phyloP scores from a whole-genome alignment of 1,140 invertebrate genomes.

The Luehdorfia chinensis region DNA sequence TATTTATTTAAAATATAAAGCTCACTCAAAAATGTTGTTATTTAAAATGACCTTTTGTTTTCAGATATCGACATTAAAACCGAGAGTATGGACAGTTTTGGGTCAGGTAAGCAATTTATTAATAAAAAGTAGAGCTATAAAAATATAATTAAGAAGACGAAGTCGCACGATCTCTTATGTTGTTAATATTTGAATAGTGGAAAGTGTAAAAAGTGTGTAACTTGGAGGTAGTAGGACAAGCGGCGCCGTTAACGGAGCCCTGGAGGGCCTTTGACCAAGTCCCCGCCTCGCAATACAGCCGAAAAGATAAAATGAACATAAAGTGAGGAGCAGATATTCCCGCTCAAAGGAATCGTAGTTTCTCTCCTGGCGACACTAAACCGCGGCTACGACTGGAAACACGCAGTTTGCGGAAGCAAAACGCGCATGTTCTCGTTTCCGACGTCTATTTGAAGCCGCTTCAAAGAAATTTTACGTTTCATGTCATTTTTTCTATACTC shows the following conservation, averaged over 20 bases:
- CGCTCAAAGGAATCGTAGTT: constrained; percentile 68
- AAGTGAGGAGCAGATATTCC: constrained; percentile 69
- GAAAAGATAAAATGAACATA: constrained; percentile 76
- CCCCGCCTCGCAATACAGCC: constrained; percentile 66
- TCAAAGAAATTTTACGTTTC: constrained; percentile 1
- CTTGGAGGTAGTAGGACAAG: constrained; percentile 42
- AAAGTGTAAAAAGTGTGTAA: constrained; percentile 54
- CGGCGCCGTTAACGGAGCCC: constrained; percentile 65
- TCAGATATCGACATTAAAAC: constrained; percentile 70
- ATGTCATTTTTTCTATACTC: constrained; percentile 1
- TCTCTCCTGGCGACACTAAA: constrained; percentile 68
- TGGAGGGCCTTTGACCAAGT: constrained; percentile 63
- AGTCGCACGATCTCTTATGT: constrained; percentile 11
- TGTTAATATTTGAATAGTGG: constrained; percentile 68
- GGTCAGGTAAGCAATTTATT: constrained; percentile 57
- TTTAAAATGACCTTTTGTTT: constrained; percentile 32
- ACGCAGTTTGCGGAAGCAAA: constrained; percentile 44
- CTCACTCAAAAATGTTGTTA: too few species aligned
- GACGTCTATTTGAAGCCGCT: not conserved
- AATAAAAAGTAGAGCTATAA: not conserved
- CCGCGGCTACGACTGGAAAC: constrained; percentile 36
- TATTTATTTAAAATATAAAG: too few species aligned
- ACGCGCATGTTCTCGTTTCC: constrained; percentile 3
- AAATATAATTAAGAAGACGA: not conserved
- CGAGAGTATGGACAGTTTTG: constrained; percentile 71